phyloP scores from a whole-genome alignment of 2,113 vertebrate genomes.

The Bothrops jararaca region DNA sequence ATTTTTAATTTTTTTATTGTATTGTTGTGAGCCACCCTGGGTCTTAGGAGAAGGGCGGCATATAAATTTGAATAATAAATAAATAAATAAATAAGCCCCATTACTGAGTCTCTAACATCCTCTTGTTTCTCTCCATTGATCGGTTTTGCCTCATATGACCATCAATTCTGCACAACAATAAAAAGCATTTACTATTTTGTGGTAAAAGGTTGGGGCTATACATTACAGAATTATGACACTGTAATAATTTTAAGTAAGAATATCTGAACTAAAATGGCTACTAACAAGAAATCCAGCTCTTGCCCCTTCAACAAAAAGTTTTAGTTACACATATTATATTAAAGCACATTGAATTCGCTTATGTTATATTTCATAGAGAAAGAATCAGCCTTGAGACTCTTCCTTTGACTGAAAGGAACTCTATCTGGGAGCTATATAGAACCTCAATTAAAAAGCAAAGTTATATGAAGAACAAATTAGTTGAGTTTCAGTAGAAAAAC shows the following conservation, averaged over 20 bases:
- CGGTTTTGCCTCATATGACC: background rate
- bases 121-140: background rate
- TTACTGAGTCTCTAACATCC: background rate
- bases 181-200: background rate
- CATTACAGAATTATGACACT: background rate
- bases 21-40: too few relatives aligned
- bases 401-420: background rate
- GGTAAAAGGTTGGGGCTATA: background rate
- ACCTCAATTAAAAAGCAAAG: background rate
- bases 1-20: too few relatives aligned
- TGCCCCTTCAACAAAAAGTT: background rate
- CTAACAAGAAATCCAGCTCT: background rate
- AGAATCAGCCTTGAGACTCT: background rate
- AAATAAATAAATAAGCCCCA: too few relatives aligned
- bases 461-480: background rate
- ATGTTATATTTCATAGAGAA: background rate
- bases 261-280: background rate
- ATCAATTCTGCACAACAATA: background rate
- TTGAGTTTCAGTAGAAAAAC: background rate
- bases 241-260: background rate
- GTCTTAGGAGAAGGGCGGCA: too few relatives aligned
- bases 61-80: too few relatives aligned
- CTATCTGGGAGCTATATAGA: background rate
- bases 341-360: background rate
- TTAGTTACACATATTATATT: background rate